phyloP scores from a whole-genome alignment of 1,140 invertebrate species.

The Papilio xuthus region DNA sequence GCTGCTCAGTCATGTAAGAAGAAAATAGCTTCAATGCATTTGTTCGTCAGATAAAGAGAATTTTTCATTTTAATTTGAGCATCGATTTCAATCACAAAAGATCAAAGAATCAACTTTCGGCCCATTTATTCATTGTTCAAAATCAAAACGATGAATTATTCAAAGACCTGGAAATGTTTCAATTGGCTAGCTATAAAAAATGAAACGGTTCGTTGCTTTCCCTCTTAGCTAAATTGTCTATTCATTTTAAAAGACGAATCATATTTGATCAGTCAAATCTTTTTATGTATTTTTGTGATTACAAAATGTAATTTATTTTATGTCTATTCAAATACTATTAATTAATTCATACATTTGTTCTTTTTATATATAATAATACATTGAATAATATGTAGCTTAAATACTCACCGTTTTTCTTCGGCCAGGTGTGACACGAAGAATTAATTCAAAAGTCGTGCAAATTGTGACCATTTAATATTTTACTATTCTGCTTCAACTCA shows the following conservation, averaged over 20 bases:
- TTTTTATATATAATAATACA: background rate
- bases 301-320: constrained; percentile 18
- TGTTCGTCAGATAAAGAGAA: constrained; percentile 75
- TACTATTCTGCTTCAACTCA: constrained; percentile 14
- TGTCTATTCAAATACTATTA: background rate
- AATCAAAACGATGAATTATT: constrained; percentile 80
- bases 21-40: constrained; percentile 77
- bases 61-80: constrained; percentile 81
- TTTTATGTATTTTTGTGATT: constrained; percentile 32
- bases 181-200: constrained; percentile 81
- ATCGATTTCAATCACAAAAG: constrained; percentile 82
- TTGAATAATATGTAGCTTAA: background rate
- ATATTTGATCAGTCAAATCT: constrained; percentile 58
- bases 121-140: constrained; percentile 81
- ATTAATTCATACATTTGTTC: background rate
- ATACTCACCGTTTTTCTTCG: constrained; percentile 1
- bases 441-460: constrained; percentile 34
- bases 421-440: constrained; percentile 33
- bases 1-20: constrained; percentile 41
- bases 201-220: constrained; percentile 79
- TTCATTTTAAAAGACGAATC: constrained; percentile 74
- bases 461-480: constrained; percentile 29
- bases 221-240: constrained; percentile 79
- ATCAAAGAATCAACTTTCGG: constrained; percentile 81
- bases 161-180: constrained; percentile 81